Evolutionary conservation across 2,113 vertebrate species (phyloP).

Genomic region (Circaetus cinerascens): DNA sequence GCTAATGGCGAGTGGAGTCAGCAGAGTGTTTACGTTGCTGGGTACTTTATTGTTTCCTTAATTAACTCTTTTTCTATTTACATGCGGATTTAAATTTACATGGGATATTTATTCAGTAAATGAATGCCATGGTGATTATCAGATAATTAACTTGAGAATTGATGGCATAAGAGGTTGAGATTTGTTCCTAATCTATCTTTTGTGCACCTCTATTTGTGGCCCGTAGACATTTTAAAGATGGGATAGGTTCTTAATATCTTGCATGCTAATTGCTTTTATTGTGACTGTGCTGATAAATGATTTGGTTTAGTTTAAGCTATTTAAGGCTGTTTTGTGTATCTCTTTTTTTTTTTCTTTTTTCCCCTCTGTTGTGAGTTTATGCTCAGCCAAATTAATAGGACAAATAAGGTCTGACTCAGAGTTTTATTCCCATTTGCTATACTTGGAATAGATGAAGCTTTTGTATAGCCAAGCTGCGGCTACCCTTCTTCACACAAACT

Average conservation of each 20-base stretch:
- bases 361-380: background rate
- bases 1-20: slow-evolving; percentile 8
- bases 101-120: slow-evolving; percentile 50
- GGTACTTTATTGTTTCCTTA: slow-evolving; percentile 44
- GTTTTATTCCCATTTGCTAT: background rate
- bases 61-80: slow-evolving; percentile 59
- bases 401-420: slow-evolving; percentile 16
- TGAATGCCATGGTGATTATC: slow-evolving; percentile 46
- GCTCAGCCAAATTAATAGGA: background rate
- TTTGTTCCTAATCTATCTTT: slow-evolving; percentile 45
- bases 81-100: slow-evolving; percentile 44
- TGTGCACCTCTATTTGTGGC: slow-evolving; percentile 41
- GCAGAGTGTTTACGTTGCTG: slow-evolving; percentile 30
- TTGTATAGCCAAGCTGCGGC: background rate
- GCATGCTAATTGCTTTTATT: slow-evolving; percentile 57
- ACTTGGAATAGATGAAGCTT: background rate
- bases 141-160: slow-evolving; percentile 60
- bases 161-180: slow-evolving; percentile 26
- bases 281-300: background rate
- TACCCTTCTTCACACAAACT: background rate
- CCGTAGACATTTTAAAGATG: slow-evolving; percentile 7
- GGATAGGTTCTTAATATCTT: slow-evolving; percentile 48
- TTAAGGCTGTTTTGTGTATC: background rate
- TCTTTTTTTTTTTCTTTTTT: background rate
- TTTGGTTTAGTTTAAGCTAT: slow-evolving; percentile 26